Conservation (phyloP, 2,113 vertebrate genomes). For the Tylochromis polylepis region DNA sequence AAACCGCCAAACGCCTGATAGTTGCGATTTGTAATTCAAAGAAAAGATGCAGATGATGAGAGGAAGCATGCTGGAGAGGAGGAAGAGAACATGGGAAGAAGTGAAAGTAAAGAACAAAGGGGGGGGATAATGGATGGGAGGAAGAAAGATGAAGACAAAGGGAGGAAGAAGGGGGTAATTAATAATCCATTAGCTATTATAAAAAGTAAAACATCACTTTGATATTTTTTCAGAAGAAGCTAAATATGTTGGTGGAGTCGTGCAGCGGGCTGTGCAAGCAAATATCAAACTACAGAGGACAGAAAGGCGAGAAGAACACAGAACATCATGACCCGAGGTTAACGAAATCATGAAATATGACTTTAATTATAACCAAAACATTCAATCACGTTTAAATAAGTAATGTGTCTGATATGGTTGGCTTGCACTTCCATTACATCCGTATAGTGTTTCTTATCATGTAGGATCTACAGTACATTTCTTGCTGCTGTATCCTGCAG, state of each 20-base stretch:
- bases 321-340: fast-evolving
- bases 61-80: not conserved
- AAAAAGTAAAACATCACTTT: not conserved
- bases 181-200: constrained; percentile 50
- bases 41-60: not conserved
- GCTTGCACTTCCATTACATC: no score
- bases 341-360: not conserved
- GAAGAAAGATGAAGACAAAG: not conserved
- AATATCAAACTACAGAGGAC: not conserved
- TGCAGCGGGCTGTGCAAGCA: not conserved
- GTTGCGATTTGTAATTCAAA: not conserved
- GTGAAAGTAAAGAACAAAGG: not conserved
- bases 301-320: not conserved
- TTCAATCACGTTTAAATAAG: not conserved
- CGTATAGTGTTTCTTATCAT: not conserved
- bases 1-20: not conserved
- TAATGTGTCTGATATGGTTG: not conserved
- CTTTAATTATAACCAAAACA: not conserved
- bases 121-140: not conserved
- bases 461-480: not conserved
- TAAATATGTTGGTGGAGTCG: not conserved
- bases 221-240: not conserved
- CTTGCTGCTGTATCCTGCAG: not conserved
- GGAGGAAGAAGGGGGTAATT: not conserved
- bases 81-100: not conserved